Evolutionary conservation across 2,113 vertebrate genomes (phyloP).

Genomic region (Saguinus midas): DNA sequence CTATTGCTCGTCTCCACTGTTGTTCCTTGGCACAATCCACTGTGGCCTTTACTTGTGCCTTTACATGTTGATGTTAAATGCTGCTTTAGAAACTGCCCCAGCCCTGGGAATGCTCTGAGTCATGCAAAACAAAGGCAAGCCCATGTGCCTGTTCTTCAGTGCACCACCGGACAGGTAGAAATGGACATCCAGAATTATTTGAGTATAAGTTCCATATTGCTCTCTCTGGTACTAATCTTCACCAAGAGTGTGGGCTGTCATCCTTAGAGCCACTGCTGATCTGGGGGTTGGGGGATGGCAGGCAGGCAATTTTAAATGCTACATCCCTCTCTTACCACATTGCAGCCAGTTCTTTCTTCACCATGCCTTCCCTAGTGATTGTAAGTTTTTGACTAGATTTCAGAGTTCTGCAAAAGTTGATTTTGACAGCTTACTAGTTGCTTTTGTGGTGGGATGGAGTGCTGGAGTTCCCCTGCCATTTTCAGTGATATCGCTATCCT

Average conservation of each 20-base stretch:
- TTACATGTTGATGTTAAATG: slow-evolving; percentile 1
- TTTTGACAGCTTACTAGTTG: background rate
- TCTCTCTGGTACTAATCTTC: background rate
- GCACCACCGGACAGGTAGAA: background rate
- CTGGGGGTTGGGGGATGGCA: background rate
- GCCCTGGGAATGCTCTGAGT: background rate
- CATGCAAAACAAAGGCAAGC: background rate
- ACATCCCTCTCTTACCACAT: background rate
- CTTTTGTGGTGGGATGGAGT: background rate
- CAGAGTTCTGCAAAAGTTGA: background rate
- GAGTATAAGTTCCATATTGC: background rate
- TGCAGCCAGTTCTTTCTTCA: background rate
- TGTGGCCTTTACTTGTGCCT: background rate
- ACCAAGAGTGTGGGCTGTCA: background rate
- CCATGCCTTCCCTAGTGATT: background rate
- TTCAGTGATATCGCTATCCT: background rate
- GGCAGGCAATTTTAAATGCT: background rate
- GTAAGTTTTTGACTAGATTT: slow-evolving; percentile 16
- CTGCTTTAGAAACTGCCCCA: background rate
- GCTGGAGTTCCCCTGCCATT: background rate
- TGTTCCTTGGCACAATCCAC: background rate
- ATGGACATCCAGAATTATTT: background rate
- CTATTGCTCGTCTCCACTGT: background rate
- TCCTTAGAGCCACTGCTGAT: background rate
- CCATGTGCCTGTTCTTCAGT: background rate